A percentile compares a stretch with the other conserved stretches of the same genome.
Evolutionary conservation across 2,797 vertebrate genomes (phyloP).

Genomic region (Neosilurus hyrtlii): DNA sequence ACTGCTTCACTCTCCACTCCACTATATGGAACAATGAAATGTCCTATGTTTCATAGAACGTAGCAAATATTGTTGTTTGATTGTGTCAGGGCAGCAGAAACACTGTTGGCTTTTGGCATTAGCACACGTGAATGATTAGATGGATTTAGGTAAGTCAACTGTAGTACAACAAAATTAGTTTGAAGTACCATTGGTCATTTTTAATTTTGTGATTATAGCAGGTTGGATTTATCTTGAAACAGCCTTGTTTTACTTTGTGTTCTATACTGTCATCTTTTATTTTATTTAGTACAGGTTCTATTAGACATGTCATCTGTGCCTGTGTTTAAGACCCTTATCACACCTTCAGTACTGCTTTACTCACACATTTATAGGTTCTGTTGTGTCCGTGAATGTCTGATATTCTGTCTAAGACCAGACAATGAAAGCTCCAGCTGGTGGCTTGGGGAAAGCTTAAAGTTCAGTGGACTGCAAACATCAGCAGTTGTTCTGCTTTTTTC

Average conservation of each 20-base stretch:
- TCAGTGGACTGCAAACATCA: background rate
- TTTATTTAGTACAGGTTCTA: background rate
- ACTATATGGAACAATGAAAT: constrained; percentile 13
- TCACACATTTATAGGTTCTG: constrained; percentile 53
- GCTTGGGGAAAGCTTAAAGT: constrained; percentile 8
- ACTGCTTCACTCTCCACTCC: background rate
- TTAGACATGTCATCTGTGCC: constrained; percentile 17
- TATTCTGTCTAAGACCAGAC: constrained; percentile 13
- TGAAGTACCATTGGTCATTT: constrained; percentile 2
- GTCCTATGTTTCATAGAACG: constrained; percentile 38
- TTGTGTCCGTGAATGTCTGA: constrained; percentile 57
- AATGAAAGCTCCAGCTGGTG: constrained; percentile 23
- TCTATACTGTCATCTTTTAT: background rate
- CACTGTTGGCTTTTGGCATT: constrained; percentile 22
- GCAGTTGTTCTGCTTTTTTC: background rate
- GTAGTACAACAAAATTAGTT: constrained; percentile 9
- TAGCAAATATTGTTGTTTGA: constrained; percentile 41
- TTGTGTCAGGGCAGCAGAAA: constrained; percentile 38
- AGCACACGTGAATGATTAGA: constrained; percentile 12
- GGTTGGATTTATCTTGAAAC: background rate
- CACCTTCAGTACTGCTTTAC: constrained; percentile 6
- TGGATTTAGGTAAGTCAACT: constrained; percentile 28
- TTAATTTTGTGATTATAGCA: background rate
- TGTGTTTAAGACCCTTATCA: constrained; percentile 29
- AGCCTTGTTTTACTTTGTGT: background rate